Evolutionary conservation across 2,888 invertebrate genomes (phyloP), one percentile per base, ranked within the genome.

Genomic region (Leucoma salicis): DNA sequence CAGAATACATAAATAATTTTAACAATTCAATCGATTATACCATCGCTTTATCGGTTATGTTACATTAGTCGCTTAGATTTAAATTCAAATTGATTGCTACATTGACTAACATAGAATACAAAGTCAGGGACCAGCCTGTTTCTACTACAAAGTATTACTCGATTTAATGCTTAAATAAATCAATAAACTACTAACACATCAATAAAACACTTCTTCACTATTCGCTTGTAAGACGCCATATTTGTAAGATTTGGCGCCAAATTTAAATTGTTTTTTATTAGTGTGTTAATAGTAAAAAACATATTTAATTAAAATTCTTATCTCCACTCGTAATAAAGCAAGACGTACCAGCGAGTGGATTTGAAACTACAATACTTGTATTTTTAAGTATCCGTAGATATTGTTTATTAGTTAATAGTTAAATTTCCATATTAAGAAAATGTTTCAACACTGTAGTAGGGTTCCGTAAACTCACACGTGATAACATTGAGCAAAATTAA

Each of bases 1-100:
- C 84, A 78, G 84, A 83, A 81, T 83, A 82, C 82, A 84, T 80
- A 82, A 83, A 84, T 83, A 82, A 81, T 82, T 78, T 78, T 81
- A 85, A 87, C 84, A 85, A 75, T 82, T 85, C 75, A 78, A 79
- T 79, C 65, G 82, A 81, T 82, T 83, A 85, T 73, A 82, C 71
- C 39, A 14, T 55, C 69, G 53, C 65, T 63, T 52, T 63, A 69
- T 60, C 58, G 31, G 51, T 62, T 62, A 15, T 61, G 63, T 68
- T 70, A 68, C 63, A 64, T 66, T 69, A 64, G 49, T 62, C 50
- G 49, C 49, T 65, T 65, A 62, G 32, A 41, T 44, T 52, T 63
- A 46, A 63, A 3, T 63, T 59, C 51, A 63, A 66, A 62, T 63
- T 53, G 55, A 58, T 64, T 47, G 52, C 69, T 70, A 70, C 64